A percentile compares a stretch with the other conserved stretches of the same genome.
phyloP scores from a whole-genome alignment of 1,140 invertebrate genomes.

The Brachionus manjavacas region DNA sequence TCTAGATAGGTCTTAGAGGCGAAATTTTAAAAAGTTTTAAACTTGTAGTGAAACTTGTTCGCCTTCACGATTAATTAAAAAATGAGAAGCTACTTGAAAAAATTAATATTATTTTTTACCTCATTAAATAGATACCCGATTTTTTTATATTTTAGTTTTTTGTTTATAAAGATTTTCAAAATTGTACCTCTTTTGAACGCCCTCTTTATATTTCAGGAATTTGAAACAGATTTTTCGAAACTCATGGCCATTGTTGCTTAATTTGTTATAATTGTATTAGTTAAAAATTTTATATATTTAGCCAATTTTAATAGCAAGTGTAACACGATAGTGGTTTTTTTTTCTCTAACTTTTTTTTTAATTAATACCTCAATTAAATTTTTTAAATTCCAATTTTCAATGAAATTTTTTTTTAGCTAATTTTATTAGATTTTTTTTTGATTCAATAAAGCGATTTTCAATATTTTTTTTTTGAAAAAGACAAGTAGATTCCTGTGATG shows the following conservation, averaged over 20 bases:
- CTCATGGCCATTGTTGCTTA: background rate
- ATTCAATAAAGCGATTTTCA: conserved; percentile 13
- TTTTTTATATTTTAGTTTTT: background rate
- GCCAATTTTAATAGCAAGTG: background rate
- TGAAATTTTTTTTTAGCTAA: background rate
- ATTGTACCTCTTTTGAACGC: background rate
- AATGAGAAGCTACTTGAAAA: background rate
- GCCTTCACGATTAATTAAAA: background rate
- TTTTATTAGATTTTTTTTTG: conserved; percentile 4
- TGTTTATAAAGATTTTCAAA: background rate
- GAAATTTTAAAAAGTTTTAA: conserved; percentile 2
- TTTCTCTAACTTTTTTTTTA: background rate
- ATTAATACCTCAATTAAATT: conserved; percentile 23
- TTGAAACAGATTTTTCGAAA: background rate
- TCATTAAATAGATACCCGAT: background rate
- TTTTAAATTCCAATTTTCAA: conserved; percentile 22
- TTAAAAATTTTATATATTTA: background rate
- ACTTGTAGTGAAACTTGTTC: conserved; percentile 16
- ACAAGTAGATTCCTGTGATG: background rate
- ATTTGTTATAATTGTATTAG: background rate
- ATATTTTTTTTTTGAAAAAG: conserved; percentile 15
- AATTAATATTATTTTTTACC: background rate
- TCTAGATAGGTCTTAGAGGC: background rate
- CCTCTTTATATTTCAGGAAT: background rate
- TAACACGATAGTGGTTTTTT: background rate